Percentiles rank a stretch among this genome's conserved stretches.
Evolutionary conservation across 1,140 invertebrate species (phyloP).

Genomic region (Mizuhopecten yessoensis): DNA sequence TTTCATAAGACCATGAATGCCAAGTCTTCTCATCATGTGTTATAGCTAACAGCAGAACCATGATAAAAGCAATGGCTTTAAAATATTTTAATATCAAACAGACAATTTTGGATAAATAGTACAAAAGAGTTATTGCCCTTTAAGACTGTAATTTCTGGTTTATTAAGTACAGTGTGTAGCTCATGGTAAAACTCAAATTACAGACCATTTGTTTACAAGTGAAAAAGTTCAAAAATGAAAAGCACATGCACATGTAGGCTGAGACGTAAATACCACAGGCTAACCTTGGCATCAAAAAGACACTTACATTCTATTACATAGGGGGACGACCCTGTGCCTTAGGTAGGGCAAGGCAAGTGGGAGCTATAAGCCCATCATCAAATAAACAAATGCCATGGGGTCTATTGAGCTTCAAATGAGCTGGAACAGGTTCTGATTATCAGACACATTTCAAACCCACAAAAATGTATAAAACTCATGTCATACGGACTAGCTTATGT

Average conservation of each 20-base stretch:
- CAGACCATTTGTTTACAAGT: neutral
- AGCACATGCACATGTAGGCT: neutral
- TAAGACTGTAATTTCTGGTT: too few species aligned
- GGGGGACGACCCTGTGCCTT: neutral
- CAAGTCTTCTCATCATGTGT: neutral
- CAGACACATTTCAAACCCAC: neutral
- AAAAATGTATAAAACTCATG: neutral
- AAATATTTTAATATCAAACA: neutral
- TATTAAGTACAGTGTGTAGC: too few species aligned
- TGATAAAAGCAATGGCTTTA: neutral
- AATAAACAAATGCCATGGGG: conserved; percentile 1
- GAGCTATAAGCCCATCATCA: neutral
- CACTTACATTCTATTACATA: neutral
- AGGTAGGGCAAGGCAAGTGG: neutral
- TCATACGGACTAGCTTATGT: neutral
- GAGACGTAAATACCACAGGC: neutral
- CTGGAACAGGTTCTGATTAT: conserved; percentile 9
- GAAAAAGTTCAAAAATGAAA: neutral
- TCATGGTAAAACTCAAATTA: too few species aligned
- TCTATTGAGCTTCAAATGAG: conserved; percentile 33
- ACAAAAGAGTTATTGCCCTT: neutral
- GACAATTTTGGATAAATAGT: neutral
- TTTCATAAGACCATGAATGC: neutral
- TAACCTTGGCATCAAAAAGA: neutral
- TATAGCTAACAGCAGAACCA: neutral